Base-by-base conservation (phyloP, 2,888 invertebrate species). In the Nemurella pictetii region DNA sequence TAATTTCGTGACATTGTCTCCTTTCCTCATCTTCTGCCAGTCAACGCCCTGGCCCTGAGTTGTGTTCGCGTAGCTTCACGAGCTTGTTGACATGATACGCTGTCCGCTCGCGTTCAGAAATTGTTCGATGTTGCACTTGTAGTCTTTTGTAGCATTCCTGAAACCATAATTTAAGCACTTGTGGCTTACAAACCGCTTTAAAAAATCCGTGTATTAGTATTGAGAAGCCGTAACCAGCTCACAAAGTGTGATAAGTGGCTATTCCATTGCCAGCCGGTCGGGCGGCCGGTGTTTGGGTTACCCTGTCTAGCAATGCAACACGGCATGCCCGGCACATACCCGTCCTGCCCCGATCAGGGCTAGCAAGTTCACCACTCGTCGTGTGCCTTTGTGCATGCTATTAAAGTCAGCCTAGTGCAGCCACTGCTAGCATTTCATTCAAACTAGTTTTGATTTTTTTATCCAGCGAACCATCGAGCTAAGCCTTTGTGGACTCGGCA, bases 141-240 rank as follows among this genome's bases (percentile, higher is more conserved):
- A 78, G 78, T 78, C 30, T 30, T 30, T 78, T 78, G 28, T 30
- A 78, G 78, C 28, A 30, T 78, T 30, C 9, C 29, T 28, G 78
- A 78, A 78, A 30, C 78, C 30, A 78, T 78, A 78, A 29, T 30
- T 78, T 30, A 78, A 30, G 28, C 28, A 12, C 78, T 30, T 30
- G 12, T n/a, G 28, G 5, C 30, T 7, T 78, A 30, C 29, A 78
- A 78, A 78, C 30, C 78, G 30, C 30, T 78, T 78, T 4, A 78
- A 78, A 28, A 78, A 7, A 78, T 28, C 2, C 0, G 15, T 15
- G 15, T n/a, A 30, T 78, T 78, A 78, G 78, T 78, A 78, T 78
- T 78, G 29, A 30, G 78, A 78, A 78, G 78, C 30, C 78, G 78
- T 78, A 78, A n/a, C 55, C 55, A 55, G 55, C 55, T 55, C 55